Evolutionary conservation across 2,113 vertebrate genomes (phyloP).

Genomic region (Zapornia atra): DNA sequence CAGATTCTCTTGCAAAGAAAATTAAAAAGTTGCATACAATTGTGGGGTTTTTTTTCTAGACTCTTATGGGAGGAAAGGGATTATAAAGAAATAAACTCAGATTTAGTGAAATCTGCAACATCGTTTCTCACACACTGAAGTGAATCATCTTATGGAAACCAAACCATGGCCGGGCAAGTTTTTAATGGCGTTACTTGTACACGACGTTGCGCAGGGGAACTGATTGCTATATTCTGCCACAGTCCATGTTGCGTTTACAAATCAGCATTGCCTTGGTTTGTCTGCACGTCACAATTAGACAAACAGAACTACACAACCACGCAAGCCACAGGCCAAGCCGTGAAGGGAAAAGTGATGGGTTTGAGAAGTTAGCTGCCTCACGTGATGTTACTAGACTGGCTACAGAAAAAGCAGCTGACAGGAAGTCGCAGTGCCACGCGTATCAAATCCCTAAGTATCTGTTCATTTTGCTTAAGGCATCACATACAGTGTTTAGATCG

Average conservation of each 20-base stretch:
- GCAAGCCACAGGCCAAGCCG: conserved; percentile 60
- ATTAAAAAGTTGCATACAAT: not conserved
- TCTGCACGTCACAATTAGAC: conserved; percentile 50
- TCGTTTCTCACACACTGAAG: not conserved
- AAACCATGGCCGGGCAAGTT: conserved; percentile 12
- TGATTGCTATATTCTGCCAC: not conserved
- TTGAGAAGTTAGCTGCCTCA: conserved; percentile 1
- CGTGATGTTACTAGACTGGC: conserved; percentile 7
- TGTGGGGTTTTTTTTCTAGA: not conserved
- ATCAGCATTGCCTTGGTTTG: conserved; percentile 44
- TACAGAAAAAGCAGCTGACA: conserved; percentile 1
- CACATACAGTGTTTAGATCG: conserved; percentile 94
- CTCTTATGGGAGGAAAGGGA: not conserved
- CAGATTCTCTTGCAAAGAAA: conserved; percentile 3
- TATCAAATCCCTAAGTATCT: conserved; percentile 93
- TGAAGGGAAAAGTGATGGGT: conserved; percentile 18
- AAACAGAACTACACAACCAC: conserved; percentile 34
- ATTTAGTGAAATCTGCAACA: not conserved
- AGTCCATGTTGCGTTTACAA: conserved; percentile 9
- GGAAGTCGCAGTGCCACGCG: not conserved
- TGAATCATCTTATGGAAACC: not conserved
- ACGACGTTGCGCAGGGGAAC: not conserved
- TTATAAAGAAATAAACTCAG: not conserved
- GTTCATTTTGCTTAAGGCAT: conserved; percentile 97
- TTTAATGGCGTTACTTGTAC: not conserved